phyloP scores from a whole-genome alignment of 2,888 invertebrate genomes.

The Caenorhabditis becei region DNA sequence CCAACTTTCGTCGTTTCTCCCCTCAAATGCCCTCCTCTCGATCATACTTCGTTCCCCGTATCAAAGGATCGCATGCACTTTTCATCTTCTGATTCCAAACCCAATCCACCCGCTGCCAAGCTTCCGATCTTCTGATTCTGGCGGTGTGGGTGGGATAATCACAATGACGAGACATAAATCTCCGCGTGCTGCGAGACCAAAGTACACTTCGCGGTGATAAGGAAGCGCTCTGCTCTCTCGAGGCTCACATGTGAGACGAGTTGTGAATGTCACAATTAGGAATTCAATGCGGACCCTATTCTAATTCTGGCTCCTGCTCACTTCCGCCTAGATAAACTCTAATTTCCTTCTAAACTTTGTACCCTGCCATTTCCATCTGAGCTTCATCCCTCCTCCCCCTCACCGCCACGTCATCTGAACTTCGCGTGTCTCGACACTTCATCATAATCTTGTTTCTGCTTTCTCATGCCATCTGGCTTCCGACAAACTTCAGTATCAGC shows the following conservation, averaged over 20 bases:
- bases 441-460: background rate
- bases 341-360: too few species aligned
- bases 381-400: background rate
- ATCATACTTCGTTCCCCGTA: constrained; percentile 55
- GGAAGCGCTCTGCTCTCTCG: background rate
- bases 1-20: constrained; percentile 22
- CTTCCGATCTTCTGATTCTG: background rate
- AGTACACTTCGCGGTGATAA: background rate
- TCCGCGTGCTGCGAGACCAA: background rate
- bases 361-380: too few species aligned
- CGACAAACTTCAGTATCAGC: background rate
- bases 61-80: constrained; percentile 57
- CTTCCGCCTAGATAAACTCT: too few species aligned
- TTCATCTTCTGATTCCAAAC: constrained; percentile 21
- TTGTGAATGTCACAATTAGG: background rate
- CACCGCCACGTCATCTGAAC: background rate
- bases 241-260: too few species aligned
- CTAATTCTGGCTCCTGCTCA: background rate
- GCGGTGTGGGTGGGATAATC: background rate
- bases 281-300: too few species aligned
- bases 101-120: background rate
- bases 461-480: background rate
- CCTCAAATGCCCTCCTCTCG: constrained; percentile 25
- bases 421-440: background rate
- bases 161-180: background rate